Evolutionary conservation across 2,888 invertebrate genomes (phyloP).

Genomic region (Adela reaumurella): DNA sequence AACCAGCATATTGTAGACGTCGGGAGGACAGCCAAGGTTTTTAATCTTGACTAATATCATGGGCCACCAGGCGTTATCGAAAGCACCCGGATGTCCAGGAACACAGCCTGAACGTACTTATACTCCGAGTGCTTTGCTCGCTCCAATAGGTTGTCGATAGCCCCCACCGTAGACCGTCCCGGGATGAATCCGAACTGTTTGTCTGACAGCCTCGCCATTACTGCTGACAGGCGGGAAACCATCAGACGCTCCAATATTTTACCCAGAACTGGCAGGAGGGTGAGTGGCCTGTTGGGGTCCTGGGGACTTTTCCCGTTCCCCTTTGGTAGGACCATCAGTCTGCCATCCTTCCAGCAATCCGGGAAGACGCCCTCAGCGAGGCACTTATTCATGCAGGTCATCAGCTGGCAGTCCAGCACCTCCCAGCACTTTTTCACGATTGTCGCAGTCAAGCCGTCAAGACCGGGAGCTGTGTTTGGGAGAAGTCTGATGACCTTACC

Average conservation of each 20-base stretch:
- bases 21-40: slow-evolving; percentile 9
- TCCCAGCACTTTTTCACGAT: slow-evolving; percentile 8
- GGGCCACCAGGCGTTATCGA: slow-evolving; percentile 22
- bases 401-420: too few relatives aligned
- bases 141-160: slow-evolving; percentile 7
- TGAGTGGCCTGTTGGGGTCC: slow-evolving; percentile 17
- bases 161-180: slow-evolving; percentile 16
- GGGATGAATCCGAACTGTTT: slow-evolving; percentile 19
- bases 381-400: too few relatives aligned
- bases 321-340: slow-evolving; percentile 15
- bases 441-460: slow-evolving; percentile 14
- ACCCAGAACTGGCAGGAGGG: slow-evolving; percentile 16
- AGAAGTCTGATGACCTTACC: slow-evolving; percentile 10
- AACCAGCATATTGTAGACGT: slow-evolving; percentile 5
- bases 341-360: slow-evolving; percentile 14
- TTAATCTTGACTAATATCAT: slow-evolving; percentile 18
- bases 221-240: slow-evolving; percentile 10
- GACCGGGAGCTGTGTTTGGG: slow-evolving; percentile 18
- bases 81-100: slow-evolving; percentile 19
- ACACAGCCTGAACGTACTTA: slow-evolving; percentile 15
- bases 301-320: slow-evolving; percentile 12
- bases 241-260: slow-evolving; percentile 19
- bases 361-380: slow-evolving; percentile 12
- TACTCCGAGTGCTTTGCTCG: not conserved
- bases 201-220: slow-evolving; percentile 5